A percentile compares a stretch with the other conserved stretches of the same genome.
phyloP scores from a whole-genome alignment of 2,888 invertebrate species.

The Drosophila merina region DNA sequence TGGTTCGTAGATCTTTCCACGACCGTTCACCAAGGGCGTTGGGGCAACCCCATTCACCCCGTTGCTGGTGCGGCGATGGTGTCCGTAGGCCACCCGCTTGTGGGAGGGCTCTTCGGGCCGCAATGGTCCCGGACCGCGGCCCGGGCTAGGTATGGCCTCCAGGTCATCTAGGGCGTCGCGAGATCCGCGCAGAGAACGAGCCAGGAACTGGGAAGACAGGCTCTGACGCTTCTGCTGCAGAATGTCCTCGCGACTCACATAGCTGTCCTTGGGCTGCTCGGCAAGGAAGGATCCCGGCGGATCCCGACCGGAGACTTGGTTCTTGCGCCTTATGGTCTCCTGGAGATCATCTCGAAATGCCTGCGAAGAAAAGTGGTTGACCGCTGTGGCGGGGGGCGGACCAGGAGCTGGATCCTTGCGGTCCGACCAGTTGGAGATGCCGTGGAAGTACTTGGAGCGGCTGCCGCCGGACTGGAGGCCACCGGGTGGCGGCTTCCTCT shows the following conservation, averaged over 20 bases:
- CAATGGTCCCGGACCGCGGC: conserved; percentile 51
- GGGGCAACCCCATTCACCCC: conserved; percentile 24
- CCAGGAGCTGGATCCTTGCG: conserved; percentile 42
- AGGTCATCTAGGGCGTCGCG: conserved; percentile 81
- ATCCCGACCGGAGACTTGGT: conserved; percentile 59
- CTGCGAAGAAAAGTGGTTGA: conserved; percentile 82
- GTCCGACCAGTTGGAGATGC: conserved; percentile 89
- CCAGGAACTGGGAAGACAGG: conserved; percentile 79
- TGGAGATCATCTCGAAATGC: conserved; percentile 83
- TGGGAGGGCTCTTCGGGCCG: conserved; percentile 59
- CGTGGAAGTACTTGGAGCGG: conserved; percentile 87
- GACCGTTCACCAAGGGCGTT: conserved; percentile 48
- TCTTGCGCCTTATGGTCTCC: conserved; percentile 82
- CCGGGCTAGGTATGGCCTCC: conserved; percentile 76
- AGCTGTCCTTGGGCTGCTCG: conserved; percentile 64
- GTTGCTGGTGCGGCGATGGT: conserved; percentile 83
- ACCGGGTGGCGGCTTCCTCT: conserved; percentile 67
- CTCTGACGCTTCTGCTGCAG: conserved; percentile 83
- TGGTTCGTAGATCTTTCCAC: conserved; percentile 69
- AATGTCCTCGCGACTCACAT: conserved; percentile 83
- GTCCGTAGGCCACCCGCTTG: conserved; percentile 55
- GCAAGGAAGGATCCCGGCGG: not conserved
- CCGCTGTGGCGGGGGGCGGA: conserved; percentile 14
- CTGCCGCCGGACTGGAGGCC: conserved; percentile 78
- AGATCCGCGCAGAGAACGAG: conserved; percentile 80